These are phyloP conservation scores for Pantherophis guttatus DNA, from an alignment of 2,113 vertebrate genomes.

Conservation along the genomic window DNA sequence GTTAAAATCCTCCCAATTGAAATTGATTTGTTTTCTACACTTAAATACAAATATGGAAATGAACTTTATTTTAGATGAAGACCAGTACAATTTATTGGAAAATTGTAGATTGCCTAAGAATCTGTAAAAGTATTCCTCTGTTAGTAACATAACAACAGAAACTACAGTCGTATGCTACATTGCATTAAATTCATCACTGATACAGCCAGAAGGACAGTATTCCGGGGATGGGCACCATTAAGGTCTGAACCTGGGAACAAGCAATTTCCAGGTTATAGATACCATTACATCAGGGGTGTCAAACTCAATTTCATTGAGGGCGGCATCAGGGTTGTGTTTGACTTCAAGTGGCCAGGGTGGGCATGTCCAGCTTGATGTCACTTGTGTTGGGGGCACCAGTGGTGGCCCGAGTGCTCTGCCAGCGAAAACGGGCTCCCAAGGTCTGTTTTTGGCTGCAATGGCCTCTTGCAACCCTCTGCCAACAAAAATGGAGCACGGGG, in stretches of 20 bases:
- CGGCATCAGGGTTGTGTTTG: too few species aligned
- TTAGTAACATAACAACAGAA: not conserved
- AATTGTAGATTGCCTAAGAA: not conserved
- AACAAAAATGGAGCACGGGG: too few species aligned
- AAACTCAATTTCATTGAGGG: too few species aligned
- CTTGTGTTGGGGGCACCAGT: too few species aligned
- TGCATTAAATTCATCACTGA: constrained; percentile 3
- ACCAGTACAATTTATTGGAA: not conserved
- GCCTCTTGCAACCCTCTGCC: too few species aligned
- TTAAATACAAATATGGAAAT: not conserved
- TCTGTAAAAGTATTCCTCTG: not conserved
- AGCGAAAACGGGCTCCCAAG: too few species aligned
- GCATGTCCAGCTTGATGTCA: too few species aligned
- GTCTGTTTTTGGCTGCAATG: too few species aligned
- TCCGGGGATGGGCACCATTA: not conserved
- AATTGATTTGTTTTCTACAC: not conserved
- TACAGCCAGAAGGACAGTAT: not conserved
- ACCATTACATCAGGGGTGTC: not conserved
- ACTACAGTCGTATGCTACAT: not conserved
- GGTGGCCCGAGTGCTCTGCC: too few species aligned
- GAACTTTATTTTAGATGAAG: not conserved
- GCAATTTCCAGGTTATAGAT: not conserved
- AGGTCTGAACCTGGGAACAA: not conserved
- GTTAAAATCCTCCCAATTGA: not conserved
- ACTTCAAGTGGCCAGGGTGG: too few species aligned